Conservation (phyloP, 2,113 vertebrate genomes). For the Melozone crissalis region DNA sequence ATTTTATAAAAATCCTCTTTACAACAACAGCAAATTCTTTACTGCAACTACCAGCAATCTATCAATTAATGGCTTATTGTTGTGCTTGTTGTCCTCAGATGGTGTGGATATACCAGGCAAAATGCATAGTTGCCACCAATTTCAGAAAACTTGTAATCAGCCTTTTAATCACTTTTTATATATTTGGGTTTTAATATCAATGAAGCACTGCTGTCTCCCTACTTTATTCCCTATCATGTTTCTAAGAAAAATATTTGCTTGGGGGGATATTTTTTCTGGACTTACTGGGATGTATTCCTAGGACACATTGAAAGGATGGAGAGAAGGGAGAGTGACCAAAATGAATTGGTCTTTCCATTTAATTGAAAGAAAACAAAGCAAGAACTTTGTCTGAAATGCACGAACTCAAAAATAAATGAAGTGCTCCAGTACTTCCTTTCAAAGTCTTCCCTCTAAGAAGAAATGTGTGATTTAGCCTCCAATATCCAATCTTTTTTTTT, state of each 20-base stretch:
- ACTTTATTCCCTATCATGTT: not conserved
- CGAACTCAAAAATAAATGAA: not conserved
- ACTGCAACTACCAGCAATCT: not conserved
- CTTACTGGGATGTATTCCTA: constrained; percentile 1
- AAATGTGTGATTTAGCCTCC: not conserved
- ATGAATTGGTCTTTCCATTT: not conserved
- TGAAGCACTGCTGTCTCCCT: not conserved
- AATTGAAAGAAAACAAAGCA: not conserved
- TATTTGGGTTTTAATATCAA: not conserved
- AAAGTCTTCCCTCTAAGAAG: not conserved
- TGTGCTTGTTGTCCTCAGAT: not conserved
- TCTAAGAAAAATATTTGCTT: not conserved
- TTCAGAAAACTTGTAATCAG: constrained; percentile 15
- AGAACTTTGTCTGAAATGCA: not conserved
- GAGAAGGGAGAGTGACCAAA: not conserved
- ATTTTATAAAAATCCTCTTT: constrained; percentile 24
- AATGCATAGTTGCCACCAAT: not conserved
- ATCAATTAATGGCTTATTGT: constrained; percentile 25
- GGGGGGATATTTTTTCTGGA: not conserved
- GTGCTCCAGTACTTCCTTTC: not conserved
- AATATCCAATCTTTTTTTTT: not conserved
- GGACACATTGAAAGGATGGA: not conserved
- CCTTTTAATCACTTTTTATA: not conserved
- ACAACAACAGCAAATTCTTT: constrained; percentile 4
- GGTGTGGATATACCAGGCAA: not conserved